phyloP scores from a whole-genome alignment of 2,113 vertebrate species.

The Pseudopodoces humilis region DNA sequence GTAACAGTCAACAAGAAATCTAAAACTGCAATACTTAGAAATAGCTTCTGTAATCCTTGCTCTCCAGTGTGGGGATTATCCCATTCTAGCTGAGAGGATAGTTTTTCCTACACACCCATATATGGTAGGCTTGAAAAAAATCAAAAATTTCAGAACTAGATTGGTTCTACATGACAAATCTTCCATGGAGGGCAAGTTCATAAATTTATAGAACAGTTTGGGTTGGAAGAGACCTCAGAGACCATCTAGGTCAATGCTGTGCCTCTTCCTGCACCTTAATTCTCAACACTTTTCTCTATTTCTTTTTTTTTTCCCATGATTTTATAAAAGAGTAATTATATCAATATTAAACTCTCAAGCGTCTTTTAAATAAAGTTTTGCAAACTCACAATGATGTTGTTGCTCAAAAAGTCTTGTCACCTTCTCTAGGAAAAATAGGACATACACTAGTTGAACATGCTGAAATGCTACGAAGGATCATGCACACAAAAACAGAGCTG shows the following conservation, averaged over 20 bases:
- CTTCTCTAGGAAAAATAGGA: background rate
- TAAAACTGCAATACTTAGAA: background rate
- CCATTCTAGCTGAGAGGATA: background rate
- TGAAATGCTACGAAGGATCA: background rate
- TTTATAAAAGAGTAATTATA: background rate
- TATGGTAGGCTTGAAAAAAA: background rate
- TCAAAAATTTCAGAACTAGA: background rate
- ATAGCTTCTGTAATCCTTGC: background rate
- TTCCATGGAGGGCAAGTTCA: background rate
- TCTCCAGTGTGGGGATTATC: background rate
- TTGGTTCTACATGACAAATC: background rate
- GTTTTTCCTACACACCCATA: background rate
- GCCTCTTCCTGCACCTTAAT: background rate
- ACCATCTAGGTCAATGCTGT: background rate
- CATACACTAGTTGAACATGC: background rate
- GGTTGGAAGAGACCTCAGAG: background rate
- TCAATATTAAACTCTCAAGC: background rate
- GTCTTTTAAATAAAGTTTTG: background rate
- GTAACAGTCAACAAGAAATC: background rate
- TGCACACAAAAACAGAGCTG: background rate
- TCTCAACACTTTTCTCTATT: background rate
- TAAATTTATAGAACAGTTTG: background rate
- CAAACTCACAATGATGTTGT: background rate
- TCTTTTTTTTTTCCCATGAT: background rate
- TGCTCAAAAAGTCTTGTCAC: background rate